Conservation (phyloP, 2,113 vertebrate species). For the Cacatua alba region DNA sequence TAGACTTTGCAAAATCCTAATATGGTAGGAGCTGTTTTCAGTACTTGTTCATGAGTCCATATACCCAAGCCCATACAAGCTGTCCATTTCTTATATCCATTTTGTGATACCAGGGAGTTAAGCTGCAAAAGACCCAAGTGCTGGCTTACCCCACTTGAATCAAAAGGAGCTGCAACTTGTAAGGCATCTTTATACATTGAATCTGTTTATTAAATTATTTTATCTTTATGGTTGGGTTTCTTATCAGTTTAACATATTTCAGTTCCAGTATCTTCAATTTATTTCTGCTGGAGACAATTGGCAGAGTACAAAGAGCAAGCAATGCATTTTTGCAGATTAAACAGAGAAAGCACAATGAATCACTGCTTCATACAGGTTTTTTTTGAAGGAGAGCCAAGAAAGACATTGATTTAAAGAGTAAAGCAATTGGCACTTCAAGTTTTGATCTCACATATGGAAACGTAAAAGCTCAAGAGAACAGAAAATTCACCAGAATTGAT, state of each 20-base stretch:
- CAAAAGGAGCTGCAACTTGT: neutral
- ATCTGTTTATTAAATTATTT: neutral
- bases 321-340: neutral
- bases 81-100: neutral
- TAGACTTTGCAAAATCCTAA: neutral
- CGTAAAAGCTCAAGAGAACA: slow-evolving; percentile 4
- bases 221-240: neutral
- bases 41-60: neutral
- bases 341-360: neutral
- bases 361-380: neutral
- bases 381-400: neutral
- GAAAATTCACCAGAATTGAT: slow-evolving; percentile 7
- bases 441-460: neutral
- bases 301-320: neutral
- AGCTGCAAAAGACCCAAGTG: neutral
- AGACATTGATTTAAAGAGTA: slow-evolving; percentile 42
- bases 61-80: neutral
- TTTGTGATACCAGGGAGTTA: neutral
- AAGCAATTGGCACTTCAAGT: neutral
- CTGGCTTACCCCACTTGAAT: neutral
- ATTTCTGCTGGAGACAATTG: neutral
- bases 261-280: neutral
- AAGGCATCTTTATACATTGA: neutral
- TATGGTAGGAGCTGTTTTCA: neutral
- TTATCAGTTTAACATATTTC: neutral